These are phyloP conservation scores for Ammodytes marinus DNA, from an alignment of 2,113 vertebrate species.

Conservation along the genomic window DNA sequence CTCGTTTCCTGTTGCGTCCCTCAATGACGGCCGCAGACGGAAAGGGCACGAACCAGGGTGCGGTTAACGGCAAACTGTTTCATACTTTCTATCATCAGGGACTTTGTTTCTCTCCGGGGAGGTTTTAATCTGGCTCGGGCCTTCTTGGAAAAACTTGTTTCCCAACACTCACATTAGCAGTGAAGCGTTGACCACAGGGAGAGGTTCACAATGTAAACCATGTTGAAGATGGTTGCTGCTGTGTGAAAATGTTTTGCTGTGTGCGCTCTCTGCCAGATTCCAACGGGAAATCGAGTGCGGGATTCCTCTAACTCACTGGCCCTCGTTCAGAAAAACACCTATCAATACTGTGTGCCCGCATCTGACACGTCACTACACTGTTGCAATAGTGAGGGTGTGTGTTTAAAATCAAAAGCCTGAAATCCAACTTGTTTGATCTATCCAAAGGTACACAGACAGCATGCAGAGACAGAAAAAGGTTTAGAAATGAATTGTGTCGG, in stretches of 20 bases:
- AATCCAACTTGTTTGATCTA: conserved; percentile 21
- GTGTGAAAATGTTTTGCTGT: conserved; percentile 65
- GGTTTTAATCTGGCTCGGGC: conserved; percentile 44
- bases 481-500: background rate
- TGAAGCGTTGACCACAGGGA: conserved; percentile 32
- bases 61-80: conserved; percentile 43
- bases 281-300: conserved; percentile 31
- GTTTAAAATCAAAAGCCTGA: conserved; percentile 3
- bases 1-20: conserved; percentile 69
- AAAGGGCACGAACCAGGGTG: conserved; percentile 56
- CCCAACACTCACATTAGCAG: conserved; percentile 65
- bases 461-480: conserved; percentile 9
- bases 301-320: conserved; percentile 47
- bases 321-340: conserved; percentile 23
- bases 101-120: conserved; percentile 42
- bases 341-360: background rate
- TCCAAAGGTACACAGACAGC: background rate
- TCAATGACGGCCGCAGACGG: conserved; percentile 45
- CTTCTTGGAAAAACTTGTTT: conserved; percentile 57
- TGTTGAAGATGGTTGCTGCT: conserved; percentile 52
- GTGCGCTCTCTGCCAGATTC: conserved; percentile 55
- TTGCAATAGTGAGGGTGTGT: background rate
- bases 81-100: conserved; percentile 50
- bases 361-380: conserved; percentile 13
- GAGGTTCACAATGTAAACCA: conserved; percentile 59